Base-by-base conservation (phyloP, 1,140 invertebrate species). In the Neodiprion virginianus region DNA sequence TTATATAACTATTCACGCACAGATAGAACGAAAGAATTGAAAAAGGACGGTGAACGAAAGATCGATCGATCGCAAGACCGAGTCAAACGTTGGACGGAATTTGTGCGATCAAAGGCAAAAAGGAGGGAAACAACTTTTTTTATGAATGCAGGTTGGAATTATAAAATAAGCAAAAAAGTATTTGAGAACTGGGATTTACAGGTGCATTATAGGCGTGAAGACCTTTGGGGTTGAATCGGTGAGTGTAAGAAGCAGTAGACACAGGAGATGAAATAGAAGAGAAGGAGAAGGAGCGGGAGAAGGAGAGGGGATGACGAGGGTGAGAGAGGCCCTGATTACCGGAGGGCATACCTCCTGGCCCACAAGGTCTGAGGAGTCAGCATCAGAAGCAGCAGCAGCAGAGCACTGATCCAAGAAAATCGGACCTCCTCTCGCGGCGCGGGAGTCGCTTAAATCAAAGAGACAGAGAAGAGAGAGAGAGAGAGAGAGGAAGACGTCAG, bases 401-500 rank as follows among this genome's bases (percentile, higher is more conserved):
- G 28, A 40, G 28, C 28, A 40, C 2, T 40, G 28, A 40, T 40
- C 28, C 28, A 40, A 40, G 28, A 40, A 40, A n/a, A 71, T 48
- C 21, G 49, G 23, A 28, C 66, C 48, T 76, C 74, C 68, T 47
- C 14, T 5, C 1, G 17, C 21, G 49, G 53, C 47, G 67, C 49
- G 28, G 48, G 70, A 65, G 48, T 47, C 49, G 74, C 17, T 11
- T 11, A 50, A 74, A 53, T 50, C 48, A 70, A 21, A 70, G 68
- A 48, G 49, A 71, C 23, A 71, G 49, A 74, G 69, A 50, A 40
- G 72, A 23, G 76, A 72, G 65, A 73, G 66, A 72, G 65, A 73
- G 66, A 50, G 72, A 70, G 66, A 73, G 79, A 72, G 67, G 73
- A 70, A 67, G 75, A 74, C 17, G 67, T 68, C 50, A 72, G 74